Percentiles rank a stretch among this genome's conserved stretches.
Evolutionary conservation across 2,888 invertebrate genomes (phyloP).

Genomic region (Euzophera pinguis): DNA sequence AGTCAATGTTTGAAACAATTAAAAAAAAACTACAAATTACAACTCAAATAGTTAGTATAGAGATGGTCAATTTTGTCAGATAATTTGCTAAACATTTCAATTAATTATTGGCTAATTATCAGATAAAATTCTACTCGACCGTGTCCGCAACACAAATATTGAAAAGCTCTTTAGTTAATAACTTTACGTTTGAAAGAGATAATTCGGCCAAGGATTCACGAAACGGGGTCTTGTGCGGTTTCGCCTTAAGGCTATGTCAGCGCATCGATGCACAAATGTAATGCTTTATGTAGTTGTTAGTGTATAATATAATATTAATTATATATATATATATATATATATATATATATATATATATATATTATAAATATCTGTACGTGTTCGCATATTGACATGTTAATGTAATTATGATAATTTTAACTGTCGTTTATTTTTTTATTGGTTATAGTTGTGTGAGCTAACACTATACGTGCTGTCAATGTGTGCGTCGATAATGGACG

Average conservation of each 20-base stretch:
- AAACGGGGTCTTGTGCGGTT: not conserved
- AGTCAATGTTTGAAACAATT: no score
- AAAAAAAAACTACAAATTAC: no score
- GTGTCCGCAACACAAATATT: no score
- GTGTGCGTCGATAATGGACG: not conserved
- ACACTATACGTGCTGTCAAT: conserved; percentile 14
- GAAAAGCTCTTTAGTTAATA: no score
- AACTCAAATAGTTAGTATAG: not conserved
- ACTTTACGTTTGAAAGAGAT: no score
- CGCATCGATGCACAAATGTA: conserved; percentile 57
- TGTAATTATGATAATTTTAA: conserved; percentile 29
- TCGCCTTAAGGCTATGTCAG: conserved; percentile 16
- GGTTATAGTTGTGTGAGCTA: conserved; percentile 23
- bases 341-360: conserved; percentile 27
- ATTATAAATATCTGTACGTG: conserved; percentile 56
- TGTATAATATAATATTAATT: conserved; percentile 40
- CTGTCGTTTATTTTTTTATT: conserved; percentile 31
- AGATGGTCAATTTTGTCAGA: no score
- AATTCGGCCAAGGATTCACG: not conserved
- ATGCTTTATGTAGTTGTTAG: conserved; percentile 73
- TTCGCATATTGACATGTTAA: conserved; percentile 44
- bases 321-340: no score
- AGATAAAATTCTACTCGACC: no score
- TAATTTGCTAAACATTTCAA: no score
- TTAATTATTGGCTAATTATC: no score